Conservation (phyloP, 2,113 vertebrate species). For the Uria aalge region DNA sequence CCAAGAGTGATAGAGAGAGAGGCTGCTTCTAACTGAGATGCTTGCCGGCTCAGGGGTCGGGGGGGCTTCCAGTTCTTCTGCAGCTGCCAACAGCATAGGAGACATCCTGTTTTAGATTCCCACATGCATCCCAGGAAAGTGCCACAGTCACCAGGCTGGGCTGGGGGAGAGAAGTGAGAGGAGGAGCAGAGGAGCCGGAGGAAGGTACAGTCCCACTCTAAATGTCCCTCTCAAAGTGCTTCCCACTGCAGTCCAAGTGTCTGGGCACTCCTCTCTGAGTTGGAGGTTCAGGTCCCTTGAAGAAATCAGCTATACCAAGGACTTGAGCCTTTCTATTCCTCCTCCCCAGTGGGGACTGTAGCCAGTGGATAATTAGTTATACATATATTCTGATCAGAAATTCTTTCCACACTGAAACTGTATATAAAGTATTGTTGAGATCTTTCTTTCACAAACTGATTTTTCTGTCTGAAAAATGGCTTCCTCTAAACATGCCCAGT, state of each 20-base stretch:
- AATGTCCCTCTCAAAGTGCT: not conserved
- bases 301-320: not conserved
- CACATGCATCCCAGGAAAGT: not conserved
- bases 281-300: not conserved
- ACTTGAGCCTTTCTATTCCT: not conserved
- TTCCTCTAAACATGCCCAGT: not conserved
- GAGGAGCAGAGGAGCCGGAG: not conserved
- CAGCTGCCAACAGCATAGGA: not conserved
- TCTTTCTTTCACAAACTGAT: not conserved
- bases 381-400: not conserved
- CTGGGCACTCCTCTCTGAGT: not conserved
- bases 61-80: not conserved
- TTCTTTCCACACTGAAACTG: not conserved
- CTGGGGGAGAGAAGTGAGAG: fast-evolving
- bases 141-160: not conserved
- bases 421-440: not conserved
- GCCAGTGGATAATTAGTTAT: not conserved
- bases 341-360: not conserved
- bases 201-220: not conserved
- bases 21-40: not conserved
- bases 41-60: fast-evolving
- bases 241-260: not conserved
- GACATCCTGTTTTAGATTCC: not conserved
- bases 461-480: not conserved
- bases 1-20: not conserved